A percentile compares a stretch with the other conserved stretches of the same genome.
These are phyloP conservation scores for Micropoecilia bifurca DNA, from an alignment of 2,797 vertebrate species.

Conservation along the genomic window DNA sequence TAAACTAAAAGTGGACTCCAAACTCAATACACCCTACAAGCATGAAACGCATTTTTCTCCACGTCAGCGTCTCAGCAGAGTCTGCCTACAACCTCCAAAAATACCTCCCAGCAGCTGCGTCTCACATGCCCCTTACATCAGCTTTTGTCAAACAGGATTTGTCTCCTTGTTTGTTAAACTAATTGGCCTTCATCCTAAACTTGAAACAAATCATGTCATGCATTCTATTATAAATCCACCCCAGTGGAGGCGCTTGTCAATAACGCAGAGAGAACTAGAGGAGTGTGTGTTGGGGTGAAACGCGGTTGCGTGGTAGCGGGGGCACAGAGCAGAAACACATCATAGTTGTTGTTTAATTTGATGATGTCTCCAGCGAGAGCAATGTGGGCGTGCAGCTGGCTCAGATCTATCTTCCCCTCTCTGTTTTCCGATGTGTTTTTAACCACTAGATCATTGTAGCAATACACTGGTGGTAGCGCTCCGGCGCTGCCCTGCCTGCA, in stretches of 20 bases:
- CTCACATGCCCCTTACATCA: conserved; percentile 69
- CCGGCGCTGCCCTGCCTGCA: conserved; percentile 72
- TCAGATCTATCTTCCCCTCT: conserved; percentile 71
- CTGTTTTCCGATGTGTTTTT: conserved; percentile 79
- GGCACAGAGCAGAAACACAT: conserved; percentile 74
- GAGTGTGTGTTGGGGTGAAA: conserved; percentile 43
- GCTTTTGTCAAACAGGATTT: conserved; percentile 76
- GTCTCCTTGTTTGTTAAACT: conserved; percentile 76
- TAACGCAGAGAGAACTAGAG: conserved; percentile 44
- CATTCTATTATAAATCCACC: conserved; percentile 69
- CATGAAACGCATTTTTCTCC: conserved; percentile 1
- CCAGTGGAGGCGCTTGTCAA: conserved; percentile 72
- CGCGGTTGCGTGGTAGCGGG: conserved; percentile 46
- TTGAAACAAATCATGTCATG: conserved; percentile 75
- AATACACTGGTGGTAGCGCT: conserved; percentile 74
- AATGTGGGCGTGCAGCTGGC: conserved; percentile 76
- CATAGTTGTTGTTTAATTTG: conserved; percentile 81
- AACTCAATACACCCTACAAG: conserved; percentile 2
- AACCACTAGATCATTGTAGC: conserved; percentile 82
- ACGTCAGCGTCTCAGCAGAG: conserved; percentile 13
- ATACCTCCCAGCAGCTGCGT: conserved; percentile 58
- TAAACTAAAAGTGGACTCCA: neutral
- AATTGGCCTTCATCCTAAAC: conserved; percentile 76
- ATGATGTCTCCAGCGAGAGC: conserved; percentile 76
- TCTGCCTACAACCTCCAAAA: conserved; percentile 39